Evolutionary conservation across 1,140 invertebrate species (phyloP), one percentile per base, ranked within the genome.

Genomic region (Cherax destructor): DNA sequence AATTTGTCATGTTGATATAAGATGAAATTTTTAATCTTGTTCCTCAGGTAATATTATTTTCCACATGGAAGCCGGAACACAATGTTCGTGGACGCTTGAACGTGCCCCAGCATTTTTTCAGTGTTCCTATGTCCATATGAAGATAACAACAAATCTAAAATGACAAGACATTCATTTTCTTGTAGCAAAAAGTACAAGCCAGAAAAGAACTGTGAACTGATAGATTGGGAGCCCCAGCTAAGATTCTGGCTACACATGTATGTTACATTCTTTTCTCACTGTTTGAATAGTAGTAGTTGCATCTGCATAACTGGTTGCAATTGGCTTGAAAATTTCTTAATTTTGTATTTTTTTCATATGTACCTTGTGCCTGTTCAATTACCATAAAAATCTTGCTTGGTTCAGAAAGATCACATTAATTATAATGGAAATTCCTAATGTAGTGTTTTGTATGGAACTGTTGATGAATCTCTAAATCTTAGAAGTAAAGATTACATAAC

Each of bases 101-200:
- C 96, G 97, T 86, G 97, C 98, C 11, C 96, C 97, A 59, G 96
- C 97, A 0, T 97, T 97, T 94, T 98, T 98, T 95, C 97, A 99
- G 93, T 99, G 98, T 94, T 96, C 97, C 97, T 98, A 94, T 99
- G 98, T 95, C 97, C 97, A 1, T 99, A 98, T 94, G 98, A 99
- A 94, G 98, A 98, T 93, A 98, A 98, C 94, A 97, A 97, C 87
- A 99, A 99, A 94, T 97, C 97, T n/a, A 98, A 99, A 95, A 95
- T 99, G 83, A 97, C 97, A 0, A 95, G 98, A 24, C 98, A 99
- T 95, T 95, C 97, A 91, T 95, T 97, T n/a, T 96, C 97, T 5
- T 99, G 98, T 95, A 95, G 96, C 24, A 98, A 98, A 94, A 98
- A 98, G 94, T 99, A 98, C 94, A 96, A 97, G 94, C 96, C 97